phyloP scores from a whole-genome alignment of 2,888 invertebrate species.

The Xanthorhoe spadicearia region DNA sequence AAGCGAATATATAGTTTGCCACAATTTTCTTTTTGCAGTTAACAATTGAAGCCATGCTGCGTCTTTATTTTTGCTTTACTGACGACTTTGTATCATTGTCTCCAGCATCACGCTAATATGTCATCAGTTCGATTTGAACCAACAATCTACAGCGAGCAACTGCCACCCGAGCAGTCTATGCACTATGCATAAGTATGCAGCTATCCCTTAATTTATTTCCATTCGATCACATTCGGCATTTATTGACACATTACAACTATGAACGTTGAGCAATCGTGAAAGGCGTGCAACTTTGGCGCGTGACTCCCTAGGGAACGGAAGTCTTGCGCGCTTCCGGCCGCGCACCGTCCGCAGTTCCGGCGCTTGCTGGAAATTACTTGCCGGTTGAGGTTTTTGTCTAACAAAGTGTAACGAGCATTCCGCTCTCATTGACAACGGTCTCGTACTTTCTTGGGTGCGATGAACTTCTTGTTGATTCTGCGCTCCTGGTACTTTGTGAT shows the following conservation, averaged over 20 bases:
- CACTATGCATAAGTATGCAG: too few relatives aligned
- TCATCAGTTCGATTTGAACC: too few relatives aligned
- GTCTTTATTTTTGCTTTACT: too few relatives aligned
- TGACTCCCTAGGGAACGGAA: constrained; percentile 82
- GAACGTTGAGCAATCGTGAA: constrained; percentile 57
- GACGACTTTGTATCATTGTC: too few relatives aligned
- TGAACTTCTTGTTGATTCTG: not conserved
- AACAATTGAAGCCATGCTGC: too few relatives aligned
- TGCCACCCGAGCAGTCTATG: not conserved
- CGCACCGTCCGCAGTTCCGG: constrained; percentile 76
- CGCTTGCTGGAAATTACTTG: constrained; percentile 42
- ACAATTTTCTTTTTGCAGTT: too few relatives aligned
- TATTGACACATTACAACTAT: constrained; percentile 30
- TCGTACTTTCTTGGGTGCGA: not conserved
- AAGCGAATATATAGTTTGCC: too few relatives aligned
- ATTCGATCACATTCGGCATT: constrained; percentile 10
- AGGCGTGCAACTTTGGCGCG: constrained; percentile 65
- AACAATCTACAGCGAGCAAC: not conserved
- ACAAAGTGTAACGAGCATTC: constrained; percentile 29
- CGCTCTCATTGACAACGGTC: constrained; percentile 23
- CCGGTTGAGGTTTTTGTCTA: constrained; percentile 35
- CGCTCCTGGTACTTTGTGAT: not conserved
- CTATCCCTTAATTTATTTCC: not conserved
- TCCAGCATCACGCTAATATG: too few relatives aligned
- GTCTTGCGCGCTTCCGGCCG: constrained; percentile 77